Conservation (phyloP, 1,140 invertebrate genomes). For the Diuraphis noxia region DNA sequence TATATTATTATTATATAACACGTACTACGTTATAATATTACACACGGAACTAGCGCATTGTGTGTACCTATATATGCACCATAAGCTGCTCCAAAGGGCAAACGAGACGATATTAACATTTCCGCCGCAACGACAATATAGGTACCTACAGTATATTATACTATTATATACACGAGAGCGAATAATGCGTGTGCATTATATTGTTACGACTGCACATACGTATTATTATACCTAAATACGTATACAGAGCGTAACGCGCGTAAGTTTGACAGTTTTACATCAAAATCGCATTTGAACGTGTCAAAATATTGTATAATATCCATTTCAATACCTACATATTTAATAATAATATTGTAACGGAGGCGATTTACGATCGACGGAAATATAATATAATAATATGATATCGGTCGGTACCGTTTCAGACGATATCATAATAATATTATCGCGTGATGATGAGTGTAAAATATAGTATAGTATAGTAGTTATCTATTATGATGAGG, state of each 20-base stretch:
- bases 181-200: background rate
- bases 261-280: background rate
- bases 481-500: background rate
- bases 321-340: background rate
- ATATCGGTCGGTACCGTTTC: background rate
- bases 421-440: background rate
- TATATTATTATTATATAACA: background rate
- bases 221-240: background rate
- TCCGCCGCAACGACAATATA: background rate
- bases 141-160: background rate
- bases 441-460: background rate
- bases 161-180: background rate
- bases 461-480: background rate
- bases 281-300: background rate
- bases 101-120: constrained; percentile 27
- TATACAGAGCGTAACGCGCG: background rate
- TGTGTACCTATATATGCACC: background rate
- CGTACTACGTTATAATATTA: background rate
- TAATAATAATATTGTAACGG: background rate
- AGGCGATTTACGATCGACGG: background rate
- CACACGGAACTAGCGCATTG: background rate
- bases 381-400: background rate
- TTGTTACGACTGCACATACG: background rate
- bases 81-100: background rate
- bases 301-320: background rate